Percentiles rank a stretch among this genome's conserved stretches.
These are phyloP conservation scores for Chelidonichthys spinosus DNA, from an alignment of 2,797 vertebrate species.

Conservation along the genomic window DNA sequence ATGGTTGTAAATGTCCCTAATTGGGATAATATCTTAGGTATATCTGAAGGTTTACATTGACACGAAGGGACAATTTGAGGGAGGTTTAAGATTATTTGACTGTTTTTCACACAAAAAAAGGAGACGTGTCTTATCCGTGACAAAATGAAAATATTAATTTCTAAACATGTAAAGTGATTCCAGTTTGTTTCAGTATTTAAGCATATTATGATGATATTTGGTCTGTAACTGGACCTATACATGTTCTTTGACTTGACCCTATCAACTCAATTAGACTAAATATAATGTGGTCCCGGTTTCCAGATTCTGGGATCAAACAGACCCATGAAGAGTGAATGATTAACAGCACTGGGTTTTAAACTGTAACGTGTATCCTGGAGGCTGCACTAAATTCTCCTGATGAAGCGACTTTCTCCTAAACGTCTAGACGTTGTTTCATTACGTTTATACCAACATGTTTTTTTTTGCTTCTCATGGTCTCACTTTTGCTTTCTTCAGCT, in stretches of 20 bases:
- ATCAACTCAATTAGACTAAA: background rate
- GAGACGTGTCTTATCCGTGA: too few species aligned
- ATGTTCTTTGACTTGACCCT: too few species aligned
- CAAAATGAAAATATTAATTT: too few species aligned
- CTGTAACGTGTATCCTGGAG: background rate
- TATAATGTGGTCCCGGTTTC: background rate
- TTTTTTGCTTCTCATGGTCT: background rate
- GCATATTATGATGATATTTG: too few species aligned
- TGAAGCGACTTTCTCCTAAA: background rate
- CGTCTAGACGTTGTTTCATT: background rate
- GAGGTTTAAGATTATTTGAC: too few species aligned
- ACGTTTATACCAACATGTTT: background rate
- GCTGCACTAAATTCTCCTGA: background rate
- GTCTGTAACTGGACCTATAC: too few species aligned
- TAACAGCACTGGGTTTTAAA: background rate
- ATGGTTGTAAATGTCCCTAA: too few species aligned
- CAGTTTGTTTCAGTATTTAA: too few species aligned
- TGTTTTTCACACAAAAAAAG: too few species aligned
- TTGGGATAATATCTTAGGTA: too few species aligned
- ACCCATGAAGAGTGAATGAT: background rate
- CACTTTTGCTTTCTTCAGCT: constrained; percentile 12
- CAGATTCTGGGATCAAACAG: background rate
- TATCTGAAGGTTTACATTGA: background rate
- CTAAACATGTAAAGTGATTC: too few species aligned
- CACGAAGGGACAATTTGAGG: background rate